Base-by-base conservation (phyloP, 1,140 invertebrate genomes). In the Coelopa frigida region DNA sequence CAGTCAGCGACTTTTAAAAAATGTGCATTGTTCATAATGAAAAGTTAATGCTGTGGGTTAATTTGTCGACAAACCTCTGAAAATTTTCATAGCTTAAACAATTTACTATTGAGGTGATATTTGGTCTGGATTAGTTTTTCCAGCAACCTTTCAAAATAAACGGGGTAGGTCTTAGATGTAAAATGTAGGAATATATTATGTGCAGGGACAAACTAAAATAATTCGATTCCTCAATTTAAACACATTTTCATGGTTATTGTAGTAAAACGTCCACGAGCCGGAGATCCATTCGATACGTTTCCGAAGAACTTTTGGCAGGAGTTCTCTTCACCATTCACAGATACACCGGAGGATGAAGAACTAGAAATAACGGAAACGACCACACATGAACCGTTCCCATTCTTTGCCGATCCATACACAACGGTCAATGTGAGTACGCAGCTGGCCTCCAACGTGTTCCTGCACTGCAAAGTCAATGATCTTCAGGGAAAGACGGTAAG, bases 391-490 rank as follows among this genome's bases (percentile, higher is more conserved):
- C 76, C 78, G 0, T 68, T 78, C 44, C 80, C 80, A 0, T 79
- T 76, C 58, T 82, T 82, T 54, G 79, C 80, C 50, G 78, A 79
- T 51, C 73, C 75, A 22, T 64, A 72, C 12, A 72, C 72, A 2
- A 73, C 72, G 15, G 73, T 76, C 33, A 84, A 83, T 57, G 76
- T 84, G 52, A 83, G 81, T 3, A 79, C 79, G 0, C 81, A 84
- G 55, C 64, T 84, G 4, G 81, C 81, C 0, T 76, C 74, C 18
- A 74, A 76, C 23, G 80, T 81, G 2, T 76, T 81, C 55, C 64
- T 86, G 42, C 82, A 85, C 53, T 86, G 83, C 58, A 72, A 77
- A 52, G 80, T 86, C 7, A 81, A 84, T 57, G 79, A 84, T 54
- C 73, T 86, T 22, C 78, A 80, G 18, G 83, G 84, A 48, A 83